Conservation (phyloP, 2,113 vertebrate genomes). For the Trachemys scripta region DNA sequence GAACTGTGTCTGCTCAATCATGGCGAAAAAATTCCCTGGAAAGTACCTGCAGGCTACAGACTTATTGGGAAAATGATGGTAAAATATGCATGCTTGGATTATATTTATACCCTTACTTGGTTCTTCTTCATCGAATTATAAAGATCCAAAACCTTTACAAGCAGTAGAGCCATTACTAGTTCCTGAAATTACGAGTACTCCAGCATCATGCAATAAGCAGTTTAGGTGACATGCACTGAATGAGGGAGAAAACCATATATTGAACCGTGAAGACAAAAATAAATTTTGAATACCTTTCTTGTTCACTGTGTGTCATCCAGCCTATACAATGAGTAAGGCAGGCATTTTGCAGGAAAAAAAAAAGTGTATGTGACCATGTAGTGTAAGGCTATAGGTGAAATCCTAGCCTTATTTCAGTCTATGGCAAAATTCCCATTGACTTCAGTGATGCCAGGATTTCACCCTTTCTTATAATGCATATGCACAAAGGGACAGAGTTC, state of each 20-base stretch:
- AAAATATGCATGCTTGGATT: conserved; percentile 25
- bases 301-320: rapidly evolving
- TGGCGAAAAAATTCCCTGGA: conserved; percentile 77
- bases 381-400: not conserved
- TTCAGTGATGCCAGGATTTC: not conserved
- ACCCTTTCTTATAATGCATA: not conserved
- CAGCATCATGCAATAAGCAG: not conserved
- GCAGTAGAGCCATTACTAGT: not conserved
- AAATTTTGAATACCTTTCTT: not conserved
- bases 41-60: conserved; percentile 71
- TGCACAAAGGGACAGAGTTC: not conserved
- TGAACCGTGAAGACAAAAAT: not conserved
- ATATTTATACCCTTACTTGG: not conserved
- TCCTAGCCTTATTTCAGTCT: not conserved
- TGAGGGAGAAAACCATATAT: not conserved
- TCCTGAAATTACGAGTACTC: not conserved
- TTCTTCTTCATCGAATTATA: not conserved
- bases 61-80: conserved; percentile 68
- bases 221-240: not conserved
- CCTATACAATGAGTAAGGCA: not conserved
- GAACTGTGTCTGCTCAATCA: conserved; percentile 75
- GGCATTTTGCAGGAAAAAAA: not conserved
- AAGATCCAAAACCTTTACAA: not conserved
- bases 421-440: not conserved
- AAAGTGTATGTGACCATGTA: not conserved